These are phyloP conservation scores for Cinclus mexicanus DNA, from an alignment of 2,113 vertebrate genomes.

Conservation along the genomic window DNA sequence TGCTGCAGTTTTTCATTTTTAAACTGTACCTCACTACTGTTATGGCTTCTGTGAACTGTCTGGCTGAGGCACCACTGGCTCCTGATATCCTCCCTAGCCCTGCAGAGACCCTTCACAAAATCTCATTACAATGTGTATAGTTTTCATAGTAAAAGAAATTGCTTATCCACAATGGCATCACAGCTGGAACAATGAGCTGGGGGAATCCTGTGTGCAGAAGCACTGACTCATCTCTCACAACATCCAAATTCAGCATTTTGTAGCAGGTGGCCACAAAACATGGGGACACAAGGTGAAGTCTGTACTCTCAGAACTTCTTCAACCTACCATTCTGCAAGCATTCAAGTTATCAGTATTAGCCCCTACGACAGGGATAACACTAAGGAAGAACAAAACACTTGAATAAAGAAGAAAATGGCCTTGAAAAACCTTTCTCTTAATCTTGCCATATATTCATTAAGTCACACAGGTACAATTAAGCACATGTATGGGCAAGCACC, in stretches of 20 bases:
- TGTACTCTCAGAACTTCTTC: background rate
- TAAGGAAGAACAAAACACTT: background rate
- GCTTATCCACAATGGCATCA: background rate
- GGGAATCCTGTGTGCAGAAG: background rate
- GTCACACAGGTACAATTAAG: background rate
- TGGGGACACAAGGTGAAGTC: background rate
- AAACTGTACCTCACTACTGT: background rate
- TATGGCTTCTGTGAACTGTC: background rate
- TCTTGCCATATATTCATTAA: background rate
- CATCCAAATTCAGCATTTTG: background rate
- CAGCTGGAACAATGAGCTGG: background rate
- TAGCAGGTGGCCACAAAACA: background rate
- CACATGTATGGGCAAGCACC: background rate
- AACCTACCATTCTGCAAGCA: background rate
- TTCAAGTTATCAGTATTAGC: too few species aligned
- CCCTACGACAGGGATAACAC: fast-evolving
- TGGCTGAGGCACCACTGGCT: background rate
- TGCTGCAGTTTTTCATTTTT: background rate
- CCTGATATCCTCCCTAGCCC: background rate
- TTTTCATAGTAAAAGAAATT: background rate
- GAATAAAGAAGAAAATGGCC: background rate
- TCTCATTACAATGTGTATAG: fast-evolving
- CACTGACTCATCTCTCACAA: background rate
- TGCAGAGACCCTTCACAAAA: background rate
- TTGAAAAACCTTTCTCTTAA: background rate